Evolutionary conservation across 2,113 vertebrate genomes (phyloP).

Genomic region (Passerina amoena): DNA sequence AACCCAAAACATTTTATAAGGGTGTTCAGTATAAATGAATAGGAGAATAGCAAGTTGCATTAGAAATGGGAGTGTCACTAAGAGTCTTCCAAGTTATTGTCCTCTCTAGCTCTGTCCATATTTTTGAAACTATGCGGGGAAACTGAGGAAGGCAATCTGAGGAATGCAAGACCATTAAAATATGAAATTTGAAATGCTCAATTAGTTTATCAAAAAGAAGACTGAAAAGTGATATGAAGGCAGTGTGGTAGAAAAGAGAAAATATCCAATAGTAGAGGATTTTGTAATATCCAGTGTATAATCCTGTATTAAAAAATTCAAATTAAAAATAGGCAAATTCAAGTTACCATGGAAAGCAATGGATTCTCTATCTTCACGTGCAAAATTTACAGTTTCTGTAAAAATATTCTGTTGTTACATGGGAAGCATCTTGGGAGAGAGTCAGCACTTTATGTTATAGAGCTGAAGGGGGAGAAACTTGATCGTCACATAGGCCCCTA

Average conservation of each 20-base stretch:
- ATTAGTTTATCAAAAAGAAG: neutral
- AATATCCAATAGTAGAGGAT: neutral
- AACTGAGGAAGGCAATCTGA: neutral
- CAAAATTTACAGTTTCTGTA: neutral
- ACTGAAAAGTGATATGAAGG: neutral
- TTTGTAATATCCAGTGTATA: neutral
- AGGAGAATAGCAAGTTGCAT: neutral
- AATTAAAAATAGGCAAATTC: neutral
- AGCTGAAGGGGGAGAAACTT: neutral
- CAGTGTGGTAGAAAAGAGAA: neutral
- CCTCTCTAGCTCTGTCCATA: fast-evolving
- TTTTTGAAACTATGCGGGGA: neutral
- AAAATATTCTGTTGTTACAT: neutral
- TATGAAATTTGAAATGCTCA: neutral
- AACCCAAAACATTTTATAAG: neutral
- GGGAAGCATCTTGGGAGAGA: neutral
- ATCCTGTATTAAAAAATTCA: neutral
- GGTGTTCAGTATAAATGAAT: neutral
- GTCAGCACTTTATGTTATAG: neutral
- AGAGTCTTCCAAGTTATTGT: neutral
- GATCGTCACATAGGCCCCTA: fast-evolving
- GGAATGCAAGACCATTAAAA: neutral
- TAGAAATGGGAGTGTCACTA: neutral
- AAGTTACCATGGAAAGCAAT: neutral
- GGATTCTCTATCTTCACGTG: neutral